phyloP scores from a whole-genome alignment of 2,113 vertebrate species.

The Hyperopisus bebe region DNA sequence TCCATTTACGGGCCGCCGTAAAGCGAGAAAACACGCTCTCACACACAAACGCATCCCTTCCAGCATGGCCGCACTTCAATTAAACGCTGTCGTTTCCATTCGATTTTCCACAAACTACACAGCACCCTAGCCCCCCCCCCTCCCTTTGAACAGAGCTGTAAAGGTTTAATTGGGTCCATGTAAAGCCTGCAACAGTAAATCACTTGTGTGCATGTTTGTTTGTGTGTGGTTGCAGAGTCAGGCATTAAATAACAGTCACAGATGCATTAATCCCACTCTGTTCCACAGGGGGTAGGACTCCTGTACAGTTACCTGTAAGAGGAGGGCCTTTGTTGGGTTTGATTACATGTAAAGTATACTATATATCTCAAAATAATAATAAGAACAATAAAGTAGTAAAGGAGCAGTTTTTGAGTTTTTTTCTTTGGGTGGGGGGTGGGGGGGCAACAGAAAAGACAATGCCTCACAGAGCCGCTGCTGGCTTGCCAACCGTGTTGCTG shows the following conservation, averaged over 20 bases:
- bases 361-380: conserved; percentile 18
- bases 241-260: conserved; percentile 40
- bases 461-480: conserved; percentile 35
- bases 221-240: conserved; percentile 34
- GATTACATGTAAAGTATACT: conserved; percentile 49
- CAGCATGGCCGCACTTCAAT: not conserved
- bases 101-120: conserved; percentile 44
- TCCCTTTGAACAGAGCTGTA: conserved; percentile 43
- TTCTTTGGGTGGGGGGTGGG: not conserved
- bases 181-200: conserved; percentile 57
- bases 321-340: conserved; percentile 40
- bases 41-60: not conserved
- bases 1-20: not conserved
- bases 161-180: conserved; percentile 63
- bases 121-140: conserved; percentile 48
- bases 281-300: conserved; percentile 31
- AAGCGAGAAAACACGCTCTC: not conserved
- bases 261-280: conserved; percentile 39
- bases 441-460: conserved; percentile 8
- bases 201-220: conserved; percentile 26
- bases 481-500: conserved; percentile 49
- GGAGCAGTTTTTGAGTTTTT: conserved; percentile 16
- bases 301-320: conserved; percentile 23
- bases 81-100: conserved; percentile 33
- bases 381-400: conserved; percentile 49